Conservation (phyloP, 2,113 vertebrate genomes). For the Erythrocercus mccallii region DNA sequence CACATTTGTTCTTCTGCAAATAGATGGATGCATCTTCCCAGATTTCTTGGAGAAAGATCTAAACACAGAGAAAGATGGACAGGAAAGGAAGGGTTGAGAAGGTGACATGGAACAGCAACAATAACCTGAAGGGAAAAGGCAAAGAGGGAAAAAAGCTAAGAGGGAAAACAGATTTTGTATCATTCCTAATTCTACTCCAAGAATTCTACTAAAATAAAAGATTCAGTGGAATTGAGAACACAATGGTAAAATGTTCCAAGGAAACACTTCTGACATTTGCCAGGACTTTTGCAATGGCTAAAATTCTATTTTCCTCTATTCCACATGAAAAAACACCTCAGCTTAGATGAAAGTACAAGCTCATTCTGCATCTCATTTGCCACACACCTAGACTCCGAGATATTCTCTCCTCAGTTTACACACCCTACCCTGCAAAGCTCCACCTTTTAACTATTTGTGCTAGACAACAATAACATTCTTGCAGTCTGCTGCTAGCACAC, state of each 20-base stretch:
- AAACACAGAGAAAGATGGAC: background rate
- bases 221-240: background rate
- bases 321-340: background rate
- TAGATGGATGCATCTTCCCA: conserved; percentile 1
- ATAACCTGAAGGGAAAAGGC: background rate
- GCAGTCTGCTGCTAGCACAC: background rate
- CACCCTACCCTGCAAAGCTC: background rate
- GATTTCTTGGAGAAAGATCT: conserved; percentile 37
- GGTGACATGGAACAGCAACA: background rate
- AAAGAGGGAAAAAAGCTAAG: background rate
- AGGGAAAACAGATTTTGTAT: background rate
- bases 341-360: background rate
- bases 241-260: background rate
- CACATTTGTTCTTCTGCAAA: background rate
- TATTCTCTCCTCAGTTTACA: background rate
- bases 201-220: background rate
- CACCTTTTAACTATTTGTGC: background rate
- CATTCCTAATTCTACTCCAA: background rate
- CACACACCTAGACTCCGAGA: background rate
- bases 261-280: background rate
- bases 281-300: background rate
- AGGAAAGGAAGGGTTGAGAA: conserved; percentile 25
- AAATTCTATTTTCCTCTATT: background rate
- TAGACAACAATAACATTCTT: background rate
- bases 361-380: background rate